Base-by-base conservation (phyloP, 2,888 invertebrate genomes). In the Toxonevra muliebris region DNA sequence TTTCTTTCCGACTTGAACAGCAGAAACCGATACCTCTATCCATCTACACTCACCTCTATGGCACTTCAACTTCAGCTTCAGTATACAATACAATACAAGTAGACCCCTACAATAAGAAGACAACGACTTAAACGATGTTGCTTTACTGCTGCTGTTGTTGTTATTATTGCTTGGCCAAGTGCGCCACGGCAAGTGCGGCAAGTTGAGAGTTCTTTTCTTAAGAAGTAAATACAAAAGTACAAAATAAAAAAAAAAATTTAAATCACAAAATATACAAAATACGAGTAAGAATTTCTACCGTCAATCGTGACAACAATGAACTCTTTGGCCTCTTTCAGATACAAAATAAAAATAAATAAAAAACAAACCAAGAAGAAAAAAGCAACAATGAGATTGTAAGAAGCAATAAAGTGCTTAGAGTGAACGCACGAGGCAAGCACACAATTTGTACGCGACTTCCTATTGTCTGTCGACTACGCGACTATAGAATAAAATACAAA, bases 301-400 rank as follows among this genome's bases (percentile, higher is more conserved):
- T 53, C 52, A 50, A 72, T 70, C 73, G 73, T 73, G 75, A 72
- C 73, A 73, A 74, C 71, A 73, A 73, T 71, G 72, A 75, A 75
- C 73, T 73, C 70, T 72, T 71, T 73, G 73, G 71, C 71, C 71
- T 69, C 70, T 69, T 75, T 73, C 70, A 71, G 69, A 64, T 48
- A 52, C 13, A 53, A 53, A 4, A 66, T 66, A 62, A 64, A 61
- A 61, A 19, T 19, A 52, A 12, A 17, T 19, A 19, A 48, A 70
- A 4, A 4, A 30, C 30, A 30, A 30, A 2, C 3, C 2, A 30
- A 30, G 3, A 30, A 30, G 30, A 30, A 63, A 68, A 62, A 67
- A 50, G 58, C 69, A 69, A 65, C 61, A 72, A 45, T 66, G 65
- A 11, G 12, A 53, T 53, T 17, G 53, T 53, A 53, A 53, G 19